Evolutionary conservation across 2,888 invertebrate species (phyloP).

Genomic region (Clanis bilineata): DNA sequence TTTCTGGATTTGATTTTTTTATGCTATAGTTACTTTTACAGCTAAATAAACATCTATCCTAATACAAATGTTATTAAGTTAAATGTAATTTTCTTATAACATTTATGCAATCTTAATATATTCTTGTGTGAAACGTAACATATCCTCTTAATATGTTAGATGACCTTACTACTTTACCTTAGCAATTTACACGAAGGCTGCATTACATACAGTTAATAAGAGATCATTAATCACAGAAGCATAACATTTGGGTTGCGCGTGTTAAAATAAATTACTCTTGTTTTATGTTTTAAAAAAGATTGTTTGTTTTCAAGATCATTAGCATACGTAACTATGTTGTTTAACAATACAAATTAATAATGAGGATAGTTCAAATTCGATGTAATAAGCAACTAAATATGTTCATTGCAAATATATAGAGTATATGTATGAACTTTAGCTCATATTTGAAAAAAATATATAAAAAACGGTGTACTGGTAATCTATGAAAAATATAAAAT

Average conservation of each 20-base stretch:
- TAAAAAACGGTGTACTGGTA: too few relatives aligned
- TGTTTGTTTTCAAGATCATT: not conserved
- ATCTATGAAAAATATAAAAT: too few relatives aligned
- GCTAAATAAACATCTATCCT: not conserved
- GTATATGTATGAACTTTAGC: too few relatives aligned
- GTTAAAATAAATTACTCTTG: not conserved
- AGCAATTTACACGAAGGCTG: slow-evolving; percentile 11
- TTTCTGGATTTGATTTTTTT: not conserved
- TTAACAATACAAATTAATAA: too few relatives aligned
- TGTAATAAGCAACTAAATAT: too few relatives aligned
- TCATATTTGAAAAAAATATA: too few relatives aligned
- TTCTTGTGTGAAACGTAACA: not conserved
- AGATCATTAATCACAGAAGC: slow-evolving; percentile 6
- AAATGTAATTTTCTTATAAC: not conserved
- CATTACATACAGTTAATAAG: not conserved
- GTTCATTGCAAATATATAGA: too few relatives aligned
- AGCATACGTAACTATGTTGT: not conserved
- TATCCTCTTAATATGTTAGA: slow-evolving; percentile 3
- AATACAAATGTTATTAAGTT: not conserved
- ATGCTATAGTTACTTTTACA: not conserved
- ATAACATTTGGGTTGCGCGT: slow-evolving; percentile 1
- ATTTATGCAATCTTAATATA: slow-evolving; percentile 2
- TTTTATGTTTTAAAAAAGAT: not conserved
- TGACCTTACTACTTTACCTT: slow-evolving; percentile 7
- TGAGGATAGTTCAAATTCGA: too few relatives aligned